Evolutionary conservation across 2,113 vertebrate genomes (phyloP).

Genomic region (Benitochromis conjunctus): DNA sequence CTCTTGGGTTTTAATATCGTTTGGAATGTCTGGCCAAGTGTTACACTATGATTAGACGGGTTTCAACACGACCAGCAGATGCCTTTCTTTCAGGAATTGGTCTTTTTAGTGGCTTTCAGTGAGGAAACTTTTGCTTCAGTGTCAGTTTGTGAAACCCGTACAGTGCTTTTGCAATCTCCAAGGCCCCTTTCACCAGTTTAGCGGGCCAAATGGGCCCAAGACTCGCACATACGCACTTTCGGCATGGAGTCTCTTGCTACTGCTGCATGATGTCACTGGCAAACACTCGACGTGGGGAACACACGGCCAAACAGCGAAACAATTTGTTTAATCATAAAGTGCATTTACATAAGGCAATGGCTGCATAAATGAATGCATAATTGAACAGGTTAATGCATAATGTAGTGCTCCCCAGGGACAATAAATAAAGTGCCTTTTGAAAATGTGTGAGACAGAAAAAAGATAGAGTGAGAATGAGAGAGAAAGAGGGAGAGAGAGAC

Average conservation of each 20-base stretch:
- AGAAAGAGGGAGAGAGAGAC: conserved; percentile 6
- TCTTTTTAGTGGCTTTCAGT: neutral
- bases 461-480: conserved; percentile 23
- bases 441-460: conserved; percentile 61
- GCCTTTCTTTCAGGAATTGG: neutral
- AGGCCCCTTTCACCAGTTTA: conserved; percentile 36
- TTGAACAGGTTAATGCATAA: conserved; percentile 77
- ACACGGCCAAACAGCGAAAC: conserved; percentile 68
- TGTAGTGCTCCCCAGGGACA: conserved; percentile 67
- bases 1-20: neutral
- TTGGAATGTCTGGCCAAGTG: neutral
- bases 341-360: conserved; percentile 75
- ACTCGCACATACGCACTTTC: conserved; percentile 12
- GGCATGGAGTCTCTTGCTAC: conserved; percentile 44
- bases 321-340: conserved; percentile 75
- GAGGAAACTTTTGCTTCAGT: neutral
- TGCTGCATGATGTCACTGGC: conserved; percentile 67
- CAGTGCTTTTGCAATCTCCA: conserved; percentile 18
- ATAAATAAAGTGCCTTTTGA: conserved; percentile 73
- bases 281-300: conserved; percentile 67
- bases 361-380: conserved; percentile 79
- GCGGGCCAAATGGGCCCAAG: conserved; percentile 32
- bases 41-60: neutral
- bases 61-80: neutral
- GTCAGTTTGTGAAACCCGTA: conserved; percentile 25